Conservation (phyloP, 2,888 invertebrate species). For the Hirtodrosophila alboralis region DNA sequence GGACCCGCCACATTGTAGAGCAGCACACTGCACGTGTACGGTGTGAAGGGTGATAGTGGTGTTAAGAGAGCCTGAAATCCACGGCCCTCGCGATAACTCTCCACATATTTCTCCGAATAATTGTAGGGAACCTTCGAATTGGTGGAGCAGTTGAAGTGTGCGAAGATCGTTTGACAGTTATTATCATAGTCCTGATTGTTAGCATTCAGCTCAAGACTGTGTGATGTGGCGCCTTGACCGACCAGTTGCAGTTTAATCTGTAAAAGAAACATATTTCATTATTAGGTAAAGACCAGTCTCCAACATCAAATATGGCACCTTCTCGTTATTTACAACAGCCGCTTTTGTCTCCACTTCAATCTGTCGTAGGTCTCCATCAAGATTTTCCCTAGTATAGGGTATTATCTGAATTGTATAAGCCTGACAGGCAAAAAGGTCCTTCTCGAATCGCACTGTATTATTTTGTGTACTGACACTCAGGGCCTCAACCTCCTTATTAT, state of each 20-base stretch:
- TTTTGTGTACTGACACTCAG: slow-evolving; percentile 60
- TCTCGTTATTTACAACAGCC: slow-evolving; percentile 59
- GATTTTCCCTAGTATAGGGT: slow-evolving; percentile 65
- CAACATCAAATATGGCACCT: slow-evolving; percentile 22
- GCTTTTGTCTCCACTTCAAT: slow-evolving; percentile 69
- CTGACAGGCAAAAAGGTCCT: slow-evolving; percentile 76
- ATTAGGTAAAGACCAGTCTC: slow-evolving; percentile 16
- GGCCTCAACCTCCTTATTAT: slow-evolving; percentile 41
- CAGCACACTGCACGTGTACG: slow-evolving; percentile 72
- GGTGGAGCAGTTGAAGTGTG: slow-evolving; percentile 74
- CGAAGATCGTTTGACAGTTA: slow-evolving; percentile 80
- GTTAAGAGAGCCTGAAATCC: slow-evolving; percentile 74
- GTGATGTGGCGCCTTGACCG: slow-evolving; percentile 42
- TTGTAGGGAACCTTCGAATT: slow-evolving; percentile 32
- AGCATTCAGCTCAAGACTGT: slow-evolving; percentile 77
- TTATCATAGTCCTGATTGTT: slow-evolving; percentile 73
- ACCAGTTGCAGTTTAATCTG: slow-evolving; percentile 42
- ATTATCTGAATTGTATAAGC: slow-evolving; percentile 81
- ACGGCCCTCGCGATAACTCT: slow-evolving; percentile 70
- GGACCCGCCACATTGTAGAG: slow-evolving; percentile 81
- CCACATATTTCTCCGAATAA: slow-evolving; percentile 72
- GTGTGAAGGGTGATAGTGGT: slow-evolving; percentile 79
- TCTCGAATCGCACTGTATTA: slow-evolving; percentile 56
- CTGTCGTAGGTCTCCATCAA: slow-evolving; percentile 70
- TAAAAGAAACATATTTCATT: background rate